These are phyloP conservation scores for Ichneumon xanthorius DNA, from an alignment of 2,888 invertebrate genomes.

Conservation along the genomic window DNA sequence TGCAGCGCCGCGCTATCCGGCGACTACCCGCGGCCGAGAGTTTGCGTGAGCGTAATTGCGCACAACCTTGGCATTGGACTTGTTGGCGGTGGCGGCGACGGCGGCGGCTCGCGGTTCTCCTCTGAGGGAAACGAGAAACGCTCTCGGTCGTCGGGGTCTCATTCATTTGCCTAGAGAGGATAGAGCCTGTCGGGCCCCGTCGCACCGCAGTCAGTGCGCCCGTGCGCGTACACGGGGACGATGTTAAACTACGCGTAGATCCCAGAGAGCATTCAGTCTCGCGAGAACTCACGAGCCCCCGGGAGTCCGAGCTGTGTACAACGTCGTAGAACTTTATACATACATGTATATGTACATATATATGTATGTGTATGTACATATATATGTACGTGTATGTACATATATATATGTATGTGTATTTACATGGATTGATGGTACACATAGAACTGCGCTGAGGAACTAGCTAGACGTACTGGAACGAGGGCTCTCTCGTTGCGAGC, in stretches of 20 bases:
- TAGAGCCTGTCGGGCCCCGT: constrained; percentile 11
- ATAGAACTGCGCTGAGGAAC: constrained; percentile 11
- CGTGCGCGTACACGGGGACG: constrained; percentile 41
- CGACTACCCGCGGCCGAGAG: constrained; percentile 17
- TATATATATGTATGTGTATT: not conserved
- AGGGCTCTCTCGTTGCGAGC: not conserved
- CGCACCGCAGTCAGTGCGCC: constrained; percentile 11
- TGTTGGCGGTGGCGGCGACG: constrained; percentile 30
- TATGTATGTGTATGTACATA: too few species aligned
- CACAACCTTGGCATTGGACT: constrained; percentile 71
- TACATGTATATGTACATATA: not conserved
- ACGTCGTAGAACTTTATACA: not conserved
- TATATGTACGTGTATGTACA: too few species aligned
- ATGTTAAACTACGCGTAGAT: constrained; percentile 71
- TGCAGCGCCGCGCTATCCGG: constrained; percentile 36
- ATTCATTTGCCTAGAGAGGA: constrained; percentile 51
- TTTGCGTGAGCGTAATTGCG: constrained; percentile 69
- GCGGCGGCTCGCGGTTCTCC: constrained; percentile 40
- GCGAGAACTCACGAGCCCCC: constrained; percentile 6
- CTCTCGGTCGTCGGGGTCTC: constrained; percentile 34
- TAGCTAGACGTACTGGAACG: constrained; percentile 32
- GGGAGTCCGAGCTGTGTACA: not conserved
- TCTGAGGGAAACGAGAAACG: constrained; percentile 38
- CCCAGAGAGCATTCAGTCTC: constrained; percentile 46
- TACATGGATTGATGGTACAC: not conserved